phyloP scores from a whole-genome alignment of 2,113 vertebrate species.

The Indicator indicator region DNA sequence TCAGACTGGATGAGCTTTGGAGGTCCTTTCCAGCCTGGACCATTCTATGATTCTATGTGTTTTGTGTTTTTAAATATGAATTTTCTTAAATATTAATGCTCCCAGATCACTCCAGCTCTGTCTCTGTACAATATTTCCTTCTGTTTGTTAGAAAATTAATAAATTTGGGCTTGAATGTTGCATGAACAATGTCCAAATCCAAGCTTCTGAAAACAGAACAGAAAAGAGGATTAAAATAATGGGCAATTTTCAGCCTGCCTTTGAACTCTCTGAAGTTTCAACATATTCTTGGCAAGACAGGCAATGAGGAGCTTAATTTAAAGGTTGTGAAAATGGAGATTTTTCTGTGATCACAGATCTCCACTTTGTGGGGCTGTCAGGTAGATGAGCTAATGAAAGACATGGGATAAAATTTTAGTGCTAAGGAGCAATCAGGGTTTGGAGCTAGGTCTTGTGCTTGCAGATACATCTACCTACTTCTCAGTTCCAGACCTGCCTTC shows the following conservation, averaged over 20 bases:
- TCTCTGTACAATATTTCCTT: background rate
- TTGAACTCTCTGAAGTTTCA: background rate
- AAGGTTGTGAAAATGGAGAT: background rate
- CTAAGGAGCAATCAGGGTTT: background rate
- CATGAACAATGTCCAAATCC: too few species aligned
- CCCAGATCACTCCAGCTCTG: background rate
- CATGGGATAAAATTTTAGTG: background rate
- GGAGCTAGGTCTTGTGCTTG: background rate
- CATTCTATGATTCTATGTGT: too few species aligned
- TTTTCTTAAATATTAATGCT: background rate
- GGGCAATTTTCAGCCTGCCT: background rate
- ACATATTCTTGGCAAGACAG: background rate
- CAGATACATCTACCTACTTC: accelerated
- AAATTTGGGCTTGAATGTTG: too few species aligned
- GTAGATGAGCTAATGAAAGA: background rate
- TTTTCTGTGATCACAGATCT: background rate
- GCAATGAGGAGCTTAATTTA: background rate
- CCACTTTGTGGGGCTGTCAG: background rate
- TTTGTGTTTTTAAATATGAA: background rate
- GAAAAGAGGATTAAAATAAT: background rate
- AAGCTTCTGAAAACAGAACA: background rate
- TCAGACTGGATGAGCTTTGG: background rate
- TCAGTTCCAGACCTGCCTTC: background rate
- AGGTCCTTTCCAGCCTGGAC: too few species aligned
- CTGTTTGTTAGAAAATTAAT: background rate